A percentile compares a stretch with the other conserved stretches of the same genome.
Evolutionary conservation across 2,888 invertebrate species (phyloP).

Genomic region (Anagyrus pseudococci): DNA sequence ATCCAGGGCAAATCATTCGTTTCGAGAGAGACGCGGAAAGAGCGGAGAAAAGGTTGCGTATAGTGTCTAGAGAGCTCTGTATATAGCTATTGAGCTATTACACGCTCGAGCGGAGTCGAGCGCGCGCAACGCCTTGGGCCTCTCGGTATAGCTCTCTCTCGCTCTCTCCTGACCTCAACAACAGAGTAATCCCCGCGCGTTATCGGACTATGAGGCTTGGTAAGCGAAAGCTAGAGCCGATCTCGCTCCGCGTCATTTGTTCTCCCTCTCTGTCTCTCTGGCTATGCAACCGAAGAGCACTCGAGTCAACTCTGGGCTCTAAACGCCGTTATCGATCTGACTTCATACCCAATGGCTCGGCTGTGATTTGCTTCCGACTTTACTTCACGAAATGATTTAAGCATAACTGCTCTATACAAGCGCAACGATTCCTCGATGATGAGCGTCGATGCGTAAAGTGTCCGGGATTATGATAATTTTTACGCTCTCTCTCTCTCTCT

Average conservation of each 20-base stretch:
- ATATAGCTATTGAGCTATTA: constrained; percentile 58
- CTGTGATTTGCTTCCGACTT: no score
- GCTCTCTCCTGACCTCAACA: constrained; percentile 30
- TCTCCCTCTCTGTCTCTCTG: not conserved
- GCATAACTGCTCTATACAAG: no score
- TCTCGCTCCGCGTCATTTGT: not conserved
- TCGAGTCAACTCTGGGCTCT: no score
- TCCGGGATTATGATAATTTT: no score
- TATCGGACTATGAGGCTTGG: constrained; percentile 23
- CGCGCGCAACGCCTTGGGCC: constrained; percentile 27
- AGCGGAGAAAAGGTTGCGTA: not conserved
- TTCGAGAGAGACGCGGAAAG: constrained; percentile 26
- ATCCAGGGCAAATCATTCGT: not conserved
- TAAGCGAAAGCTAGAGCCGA: no score
- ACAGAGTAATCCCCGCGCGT: constrained; percentile 36
- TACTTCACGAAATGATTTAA: no score
- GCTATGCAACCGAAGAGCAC: no score
- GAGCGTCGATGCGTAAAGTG: no score
- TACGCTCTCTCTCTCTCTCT: no score
- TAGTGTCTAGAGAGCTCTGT: no score
- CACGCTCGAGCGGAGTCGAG: constrained; percentile 57
- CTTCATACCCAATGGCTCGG: not conserved
- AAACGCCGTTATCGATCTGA: not conserved
- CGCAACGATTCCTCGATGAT: no score
- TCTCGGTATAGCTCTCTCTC: constrained; percentile 17